These are phyloP conservation scores for Uria lomvia DNA, from an alignment of 2,113 vertebrate species.

Conservation along the genomic window DNA sequence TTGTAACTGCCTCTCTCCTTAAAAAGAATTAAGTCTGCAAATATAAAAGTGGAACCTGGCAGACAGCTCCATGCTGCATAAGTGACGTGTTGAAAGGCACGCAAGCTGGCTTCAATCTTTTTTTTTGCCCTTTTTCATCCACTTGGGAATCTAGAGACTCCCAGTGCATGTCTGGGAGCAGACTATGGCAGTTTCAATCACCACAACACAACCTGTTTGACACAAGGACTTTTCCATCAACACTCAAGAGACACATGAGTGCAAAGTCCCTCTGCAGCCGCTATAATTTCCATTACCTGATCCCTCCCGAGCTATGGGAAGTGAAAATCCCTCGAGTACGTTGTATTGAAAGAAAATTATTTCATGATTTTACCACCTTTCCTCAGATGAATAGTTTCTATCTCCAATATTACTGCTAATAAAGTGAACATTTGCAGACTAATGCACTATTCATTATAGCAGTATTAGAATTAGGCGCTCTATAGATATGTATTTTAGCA, in stretches of 20 bases:
- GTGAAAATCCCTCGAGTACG: neutral
- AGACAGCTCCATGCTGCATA: neutral
- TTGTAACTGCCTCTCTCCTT: neutral
- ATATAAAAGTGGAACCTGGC: neutral
- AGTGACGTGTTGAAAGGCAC: neutral
- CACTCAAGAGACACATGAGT: neutral
- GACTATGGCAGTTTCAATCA: neutral
- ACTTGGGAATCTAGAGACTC: neutral
- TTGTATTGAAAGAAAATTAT: neutral
- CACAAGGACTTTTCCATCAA: neutral
- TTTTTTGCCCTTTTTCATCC: neutral
- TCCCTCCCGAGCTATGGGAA: neutral
- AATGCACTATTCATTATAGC: neutral
- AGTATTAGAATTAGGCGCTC: neutral
- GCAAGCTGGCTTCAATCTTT: neutral
- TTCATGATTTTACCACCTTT: neutral
- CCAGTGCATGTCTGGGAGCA: neutral
- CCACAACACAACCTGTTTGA: neutral
- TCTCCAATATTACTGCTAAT: neutral
- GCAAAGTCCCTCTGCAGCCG: neutral
- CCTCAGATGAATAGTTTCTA: neutral
- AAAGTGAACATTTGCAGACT: neutral
- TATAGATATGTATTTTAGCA: neutral
- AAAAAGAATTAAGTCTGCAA: neutral
- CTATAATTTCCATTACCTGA: neutral